phyloP scores from a whole-genome alignment of 2,888 invertebrate species.

The Drosophila ustulata region DNA sequence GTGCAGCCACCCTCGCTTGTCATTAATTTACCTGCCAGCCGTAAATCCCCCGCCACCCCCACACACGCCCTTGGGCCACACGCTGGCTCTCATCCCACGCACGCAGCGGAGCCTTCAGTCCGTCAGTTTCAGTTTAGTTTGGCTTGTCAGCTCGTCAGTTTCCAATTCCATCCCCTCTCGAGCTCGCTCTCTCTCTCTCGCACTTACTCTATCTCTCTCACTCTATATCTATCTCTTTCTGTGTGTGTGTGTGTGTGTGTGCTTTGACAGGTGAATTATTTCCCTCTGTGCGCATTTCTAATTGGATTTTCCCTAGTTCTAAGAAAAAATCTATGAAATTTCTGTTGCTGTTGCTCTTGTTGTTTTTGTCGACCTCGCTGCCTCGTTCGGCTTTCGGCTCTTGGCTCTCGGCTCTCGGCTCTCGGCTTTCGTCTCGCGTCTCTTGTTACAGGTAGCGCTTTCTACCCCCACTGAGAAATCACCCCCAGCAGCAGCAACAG shows the following conservation, averaged over 20 bases:
- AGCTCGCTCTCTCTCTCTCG: slow-evolving; percentile 15
- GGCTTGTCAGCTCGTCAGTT: slow-evolving; percentile 76
- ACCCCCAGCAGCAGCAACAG: slow-evolving; percentile 52
- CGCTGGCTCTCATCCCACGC: slow-evolving; percentile 27
- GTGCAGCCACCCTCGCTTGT: slow-evolving; percentile 61
- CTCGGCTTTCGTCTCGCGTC: slow-evolving; percentile 20
- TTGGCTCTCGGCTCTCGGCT: slow-evolving; percentile 19
- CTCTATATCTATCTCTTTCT: slow-evolving; percentile 6
- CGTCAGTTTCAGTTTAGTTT: slow-evolving; percentile 65
- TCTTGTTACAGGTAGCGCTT: slow-evolving; percentile 15
- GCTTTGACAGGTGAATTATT: slow-evolving; percentile 81
- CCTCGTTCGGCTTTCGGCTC: slow-evolving; percentile 1
- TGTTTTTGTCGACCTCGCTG: slow-evolving; percentile 61
- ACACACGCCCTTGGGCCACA: neutral
- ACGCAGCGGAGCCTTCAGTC: slow-evolving; percentile 73
- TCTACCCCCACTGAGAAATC: slow-evolving; percentile 46
- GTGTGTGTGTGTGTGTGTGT: slow-evolving; percentile 34
- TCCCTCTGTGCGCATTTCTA: slow-evolving; percentile 79
- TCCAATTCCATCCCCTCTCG: slow-evolving; percentile 63
- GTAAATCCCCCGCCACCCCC: slow-evolving; percentile 45
- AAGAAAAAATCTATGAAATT: slow-evolving; percentile 83
- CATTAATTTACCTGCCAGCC: slow-evolving; percentile 62
- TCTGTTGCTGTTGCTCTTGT: slow-evolving; percentile 33
- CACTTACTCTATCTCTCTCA: slow-evolving; percentile 14
- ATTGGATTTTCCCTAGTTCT: slow-evolving; percentile 84